Conservation (phyloP, 2,797 vertebrate genomes). For the Sebastes elongatus region DNA sequence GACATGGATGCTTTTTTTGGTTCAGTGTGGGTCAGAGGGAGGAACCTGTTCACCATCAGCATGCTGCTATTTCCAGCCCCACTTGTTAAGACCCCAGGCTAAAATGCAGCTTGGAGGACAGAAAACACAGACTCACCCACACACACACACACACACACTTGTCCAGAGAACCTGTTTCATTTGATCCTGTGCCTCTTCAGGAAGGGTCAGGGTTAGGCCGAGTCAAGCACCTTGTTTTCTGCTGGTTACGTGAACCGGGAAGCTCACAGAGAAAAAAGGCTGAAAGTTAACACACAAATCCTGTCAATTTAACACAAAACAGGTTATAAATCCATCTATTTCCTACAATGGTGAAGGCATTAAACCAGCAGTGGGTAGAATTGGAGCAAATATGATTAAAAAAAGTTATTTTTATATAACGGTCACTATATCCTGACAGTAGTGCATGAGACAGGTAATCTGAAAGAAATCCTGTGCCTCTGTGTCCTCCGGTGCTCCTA, state of each 20-base stretch:
- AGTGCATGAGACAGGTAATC: too few species aligned
- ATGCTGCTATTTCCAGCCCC: slow-evolving; percentile 67
- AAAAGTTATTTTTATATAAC: too few species aligned
- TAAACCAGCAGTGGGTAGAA: not conserved
- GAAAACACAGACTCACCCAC: slow-evolving; percentile 12
- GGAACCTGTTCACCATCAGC: slow-evolving; percentile 28
- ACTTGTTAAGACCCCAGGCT: slow-evolving; percentile 46
- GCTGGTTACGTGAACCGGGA: not conserved
- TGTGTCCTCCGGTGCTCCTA: too few species aligned
- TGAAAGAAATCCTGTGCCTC: too few species aligned
- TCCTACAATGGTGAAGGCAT: not conserved
- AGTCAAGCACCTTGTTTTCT: slow-evolving; percentile 34
- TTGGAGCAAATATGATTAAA: too few species aligned
- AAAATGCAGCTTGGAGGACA: slow-evolving; percentile 35
- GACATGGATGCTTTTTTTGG: slow-evolving; percentile 18
- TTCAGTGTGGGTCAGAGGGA: slow-evolving; percentile 20
- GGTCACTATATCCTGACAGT: too few species aligned
- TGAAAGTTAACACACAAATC: not conserved
- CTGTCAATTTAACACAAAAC: not conserved
- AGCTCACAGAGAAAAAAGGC: not conserved
- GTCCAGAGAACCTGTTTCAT: slow-evolving; percentile 43
- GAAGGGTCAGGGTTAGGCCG: slow-evolving; percentile 39
- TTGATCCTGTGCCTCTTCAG: slow-evolving; percentile 42
- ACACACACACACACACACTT: slow-evolving; percentile 25
- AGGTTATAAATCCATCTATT: not conserved